Evolutionary conservation across 2,888 invertebrate genomes (phyloP).

Genomic region (Sinhomidia bicolor): DNA sequence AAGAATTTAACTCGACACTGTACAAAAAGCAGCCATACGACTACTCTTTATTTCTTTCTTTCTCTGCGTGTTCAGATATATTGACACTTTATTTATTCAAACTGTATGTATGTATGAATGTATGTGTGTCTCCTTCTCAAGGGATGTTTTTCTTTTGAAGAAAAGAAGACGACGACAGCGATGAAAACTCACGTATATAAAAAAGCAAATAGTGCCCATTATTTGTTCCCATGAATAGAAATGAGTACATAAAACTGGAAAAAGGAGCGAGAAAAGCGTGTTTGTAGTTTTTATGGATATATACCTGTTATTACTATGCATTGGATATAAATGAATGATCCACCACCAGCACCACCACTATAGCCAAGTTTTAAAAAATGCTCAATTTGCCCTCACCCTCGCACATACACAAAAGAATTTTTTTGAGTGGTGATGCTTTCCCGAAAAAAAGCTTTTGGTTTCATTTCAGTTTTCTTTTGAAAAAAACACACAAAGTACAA

Average conservation of each 20-base stretch:
- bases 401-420: not conserved
- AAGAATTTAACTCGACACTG: slow-evolving; percentile 18
- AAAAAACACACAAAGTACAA: too few relatives aligned
- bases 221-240: slow-evolving; percentile 71
- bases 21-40: not conserved
- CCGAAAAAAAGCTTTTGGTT: slow-evolving; percentile 31
- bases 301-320: slow-evolving; percentile 14
- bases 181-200: slow-evolving; percentile 25
- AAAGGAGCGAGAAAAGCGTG: slow-evolving; percentile 44
- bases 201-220: slow-evolving; percentile 62
- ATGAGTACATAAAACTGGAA: slow-evolving; percentile 66
- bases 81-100: slow-evolving; percentile 65
- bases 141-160: slow-evolving; percentile 33
- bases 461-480: slow-evolving; percentile 34
- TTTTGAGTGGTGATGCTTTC: slow-evolving; percentile 12
- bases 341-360: not conserved
- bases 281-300: slow-evolving; percentile 38
- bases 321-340: not conserved
- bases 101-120: too few relatives aligned
- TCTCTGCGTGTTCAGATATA: slow-evolving; percentile 44
- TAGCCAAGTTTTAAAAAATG: not conserved
- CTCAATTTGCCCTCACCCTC: not conserved
- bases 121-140: slow-evolving; percentile 33
- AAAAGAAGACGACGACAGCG: slow-evolving; percentile 24
- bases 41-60: not conserved